Conservation (phyloP, 1,140 invertebrate species). For the Bicyclus anynana region DNA sequence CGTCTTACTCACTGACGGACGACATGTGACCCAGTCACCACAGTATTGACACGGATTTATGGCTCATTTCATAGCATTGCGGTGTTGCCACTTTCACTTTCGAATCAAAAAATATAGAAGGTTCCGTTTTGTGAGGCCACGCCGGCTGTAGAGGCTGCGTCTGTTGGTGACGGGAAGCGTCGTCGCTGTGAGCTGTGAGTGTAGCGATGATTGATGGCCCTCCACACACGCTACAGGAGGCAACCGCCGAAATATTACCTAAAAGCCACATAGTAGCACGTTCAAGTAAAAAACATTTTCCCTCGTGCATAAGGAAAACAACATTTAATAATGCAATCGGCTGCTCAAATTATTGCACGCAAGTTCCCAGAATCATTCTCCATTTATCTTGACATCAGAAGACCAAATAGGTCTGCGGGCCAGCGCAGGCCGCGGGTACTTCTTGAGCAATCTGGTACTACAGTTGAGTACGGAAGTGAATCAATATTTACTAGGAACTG, state of each 20-base stretch:
- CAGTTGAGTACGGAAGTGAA: slow-evolving; percentile 47
- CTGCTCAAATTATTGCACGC: not conserved
- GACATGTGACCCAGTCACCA: not conserved
- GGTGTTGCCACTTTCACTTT: not conserved
- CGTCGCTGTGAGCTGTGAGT: too few relatives aligned
- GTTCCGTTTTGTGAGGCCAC: too few relatives aligned
- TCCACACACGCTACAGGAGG: too few relatives aligned
- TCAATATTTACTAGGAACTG: slow-evolving; percentile 60
- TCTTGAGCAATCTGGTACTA: not conserved
- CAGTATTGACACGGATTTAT: not conserved
- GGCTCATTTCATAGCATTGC: not conserved
- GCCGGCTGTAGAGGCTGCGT: not conserved
- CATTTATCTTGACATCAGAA: not conserved
- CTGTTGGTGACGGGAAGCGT: too few relatives aligned
- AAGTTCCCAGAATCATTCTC: not conserved
- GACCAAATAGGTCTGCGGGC: too few relatives aligned
- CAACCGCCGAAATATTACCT: too few relatives aligned
- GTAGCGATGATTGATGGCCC: too few relatives aligned
- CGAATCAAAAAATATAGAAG: not conserved
- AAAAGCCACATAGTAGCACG: too few relatives aligned
- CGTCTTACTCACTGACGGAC: not conserved
- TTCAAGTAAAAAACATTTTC: too few relatives aligned
- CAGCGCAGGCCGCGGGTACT: not conserved
- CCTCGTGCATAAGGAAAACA: not conserved
- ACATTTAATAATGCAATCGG: not conserved